phyloP scores from a whole-genome alignment of 2,888 invertebrate species.

The Peribatodes rhomboidaria region DNA sequence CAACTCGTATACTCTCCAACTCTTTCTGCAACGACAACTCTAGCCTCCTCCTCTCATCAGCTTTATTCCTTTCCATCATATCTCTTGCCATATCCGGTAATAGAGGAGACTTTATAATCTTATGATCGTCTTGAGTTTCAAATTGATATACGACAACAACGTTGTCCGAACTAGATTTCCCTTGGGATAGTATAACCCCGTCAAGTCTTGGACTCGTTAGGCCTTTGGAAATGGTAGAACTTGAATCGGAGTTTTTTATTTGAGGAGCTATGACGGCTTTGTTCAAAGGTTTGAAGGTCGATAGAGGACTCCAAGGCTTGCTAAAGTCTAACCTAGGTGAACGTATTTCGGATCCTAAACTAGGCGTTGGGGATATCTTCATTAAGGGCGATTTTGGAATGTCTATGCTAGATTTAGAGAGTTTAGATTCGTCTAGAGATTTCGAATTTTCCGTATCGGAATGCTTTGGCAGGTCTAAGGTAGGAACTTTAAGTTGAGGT shows the following conservation, averaged over 20 bases:
- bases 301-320: constrained; percentile 74
- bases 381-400: constrained; percentile 64
- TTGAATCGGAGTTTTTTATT: constrained; percentile 70
- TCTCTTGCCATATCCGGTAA: constrained; percentile 78
- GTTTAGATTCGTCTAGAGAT: constrained; percentile 57
- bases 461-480: constrained; percentile 67
- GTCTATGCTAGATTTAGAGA: constrained; percentile 58
- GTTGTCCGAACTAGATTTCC: constrained; percentile 77
- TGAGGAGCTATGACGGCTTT: constrained; percentile 63
- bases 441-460: constrained; percentile 74
- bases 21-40: constrained; percentile 81
- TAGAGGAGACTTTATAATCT: constrained; percentile 71
- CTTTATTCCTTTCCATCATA: constrained; percentile 76
- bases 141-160: constrained; percentile 82
- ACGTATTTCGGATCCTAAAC: constrained; percentile 36
- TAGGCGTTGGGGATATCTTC: constrained; percentile 68
- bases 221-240: constrained; percentile 56
- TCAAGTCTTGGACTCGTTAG: constrained; percentile 75
- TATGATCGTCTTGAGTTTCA: constrained; percentile 72
- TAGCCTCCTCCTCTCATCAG: constrained; percentile 74
- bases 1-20: constrained; percentile 84
- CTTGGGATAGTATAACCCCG: constrained; percentile 80
- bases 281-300: constrained; percentile 71
- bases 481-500: constrained; percentile 80
- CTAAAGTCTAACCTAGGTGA: constrained; percentile 61